phyloP scores from a whole-genome alignment of 2,113 vertebrate species.

The Peromyscus californicus region DNA sequence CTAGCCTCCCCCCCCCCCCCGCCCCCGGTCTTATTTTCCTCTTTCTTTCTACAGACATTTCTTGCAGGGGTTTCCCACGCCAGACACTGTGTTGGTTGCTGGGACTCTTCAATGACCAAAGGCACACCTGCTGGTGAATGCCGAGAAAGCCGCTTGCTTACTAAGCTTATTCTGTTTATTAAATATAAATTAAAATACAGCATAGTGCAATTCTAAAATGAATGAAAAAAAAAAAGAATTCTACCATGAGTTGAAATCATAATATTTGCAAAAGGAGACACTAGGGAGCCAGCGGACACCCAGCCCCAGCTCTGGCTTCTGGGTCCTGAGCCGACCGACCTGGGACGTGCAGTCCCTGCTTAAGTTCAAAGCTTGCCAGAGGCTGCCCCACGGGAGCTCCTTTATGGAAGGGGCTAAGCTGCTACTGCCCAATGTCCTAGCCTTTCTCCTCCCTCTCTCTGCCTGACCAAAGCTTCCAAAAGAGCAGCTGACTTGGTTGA shows the following conservation, averaged over 20 bases:
- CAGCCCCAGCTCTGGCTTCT: background rate
- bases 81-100: background rate
- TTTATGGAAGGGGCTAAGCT: background rate
- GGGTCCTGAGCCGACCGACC: fast-evolving
- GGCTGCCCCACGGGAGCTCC: background rate
- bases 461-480: background rate
- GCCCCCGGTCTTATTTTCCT: background rate
- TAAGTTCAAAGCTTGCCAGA: background rate
- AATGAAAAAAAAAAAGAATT: background rate
- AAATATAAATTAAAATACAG: background rate
- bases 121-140: background rate
- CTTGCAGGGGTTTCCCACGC: background rate
- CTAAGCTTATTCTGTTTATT: background rate
- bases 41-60: background rate
- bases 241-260: background rate
- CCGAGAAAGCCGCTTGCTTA: conserved; percentile 9
- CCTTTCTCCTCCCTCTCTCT: background rate
- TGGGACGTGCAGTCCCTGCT: background rate
- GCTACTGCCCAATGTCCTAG: background rate
- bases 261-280: background rate
- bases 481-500: background rate
- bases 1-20: no score
- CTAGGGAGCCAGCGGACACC: background rate
- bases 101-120: background rate
- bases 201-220: background rate